Percentiles rank a stretch among this genome's conserved stretches.
These are phyloP conservation scores for Austrofundulus limnaeus DNA, from an alignment of 2,113 vertebrate species.

Conservation along the genomic window DNA sequence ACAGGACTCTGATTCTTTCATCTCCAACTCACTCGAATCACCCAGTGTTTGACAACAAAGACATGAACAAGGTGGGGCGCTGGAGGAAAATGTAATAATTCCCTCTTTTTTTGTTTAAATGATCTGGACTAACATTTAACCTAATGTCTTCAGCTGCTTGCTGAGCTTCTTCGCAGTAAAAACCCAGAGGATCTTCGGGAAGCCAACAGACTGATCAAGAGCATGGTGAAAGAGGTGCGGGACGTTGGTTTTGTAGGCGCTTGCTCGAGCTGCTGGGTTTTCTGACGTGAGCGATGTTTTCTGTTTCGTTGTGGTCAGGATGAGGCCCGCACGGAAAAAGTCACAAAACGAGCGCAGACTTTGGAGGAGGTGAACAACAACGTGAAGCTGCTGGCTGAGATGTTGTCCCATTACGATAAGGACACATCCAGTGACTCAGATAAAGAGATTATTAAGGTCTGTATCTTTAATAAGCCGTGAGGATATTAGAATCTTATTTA, in stretches of 20 bases:
- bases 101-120: neutral
- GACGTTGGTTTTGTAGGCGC: constrained; percentile 57
- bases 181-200: constrained; percentile 97
- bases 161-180: constrained; percentile 94
- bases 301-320: constrained; percentile 79
- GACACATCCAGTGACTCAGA: constrained; percentile 89
- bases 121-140: neutral
- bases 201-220: constrained; percentile 97
- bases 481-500: neutral
- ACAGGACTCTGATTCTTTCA: constrained; percentile 91
- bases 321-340: constrained; percentile 91
- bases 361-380: constrained; percentile 95
- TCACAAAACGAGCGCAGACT: constrained; percentile 85
- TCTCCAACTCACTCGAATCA: constrained; percentile 92
- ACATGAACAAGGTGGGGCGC: constrained; percentile 90
- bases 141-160: constrained; percentile 83
- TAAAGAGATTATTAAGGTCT: constrained; percentile 92
- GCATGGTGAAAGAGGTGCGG: constrained; percentile 98
- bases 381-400: constrained; percentile 91
- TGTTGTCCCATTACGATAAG: constrained; percentile 90
- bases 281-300: neutral
- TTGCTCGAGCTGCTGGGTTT: neutral
- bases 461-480: too few relatives aligned
- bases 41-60: constrained; percentile 96
- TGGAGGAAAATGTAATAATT: neutral